A percentile compares a stretch with the other conserved stretches of the same genome.
Conservation (phyloP, 2,797 vertebrate genomes). For the Hypotaenidia okinawae region DNA sequence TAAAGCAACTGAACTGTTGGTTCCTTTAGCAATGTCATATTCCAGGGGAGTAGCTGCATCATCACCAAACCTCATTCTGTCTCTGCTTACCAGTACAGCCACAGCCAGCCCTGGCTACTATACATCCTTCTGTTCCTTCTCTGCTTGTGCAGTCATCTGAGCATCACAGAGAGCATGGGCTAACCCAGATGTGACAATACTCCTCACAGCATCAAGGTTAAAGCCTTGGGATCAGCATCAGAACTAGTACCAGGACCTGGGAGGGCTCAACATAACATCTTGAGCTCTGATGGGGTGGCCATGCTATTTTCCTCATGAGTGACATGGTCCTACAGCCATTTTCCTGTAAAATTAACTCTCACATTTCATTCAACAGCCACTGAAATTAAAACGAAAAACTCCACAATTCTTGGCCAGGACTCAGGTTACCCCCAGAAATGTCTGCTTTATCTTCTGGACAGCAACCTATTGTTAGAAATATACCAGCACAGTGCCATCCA, state of each 20-base stretch:
- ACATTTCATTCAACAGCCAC: not conserved
- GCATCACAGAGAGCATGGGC: not conserved
- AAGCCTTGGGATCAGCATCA: not conserved
- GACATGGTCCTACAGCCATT: not conserved
- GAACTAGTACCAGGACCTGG: not conserved
- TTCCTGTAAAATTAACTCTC: not conserved
- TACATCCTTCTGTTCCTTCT: not conserved
- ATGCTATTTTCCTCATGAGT: not conserved
- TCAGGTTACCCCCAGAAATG: not conserved
- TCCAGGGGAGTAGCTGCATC: not conserved
- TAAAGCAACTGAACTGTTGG: not conserved
- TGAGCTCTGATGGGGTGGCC: not conserved
- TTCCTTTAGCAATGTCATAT: not conserved
- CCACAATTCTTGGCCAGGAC: not conserved
- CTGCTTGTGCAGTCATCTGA: not conserved
- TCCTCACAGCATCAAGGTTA: not conserved
- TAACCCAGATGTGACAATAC: not conserved
- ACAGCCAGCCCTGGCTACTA: not conserved
- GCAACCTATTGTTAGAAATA: not conserved
- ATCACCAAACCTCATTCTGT: not conserved
- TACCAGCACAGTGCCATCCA: fast-evolving
- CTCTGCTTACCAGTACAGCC: not conserved
- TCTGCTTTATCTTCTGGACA: not conserved
- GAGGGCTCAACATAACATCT: not conserved
- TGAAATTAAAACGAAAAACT: not conserved